Conservation (phyloP, 2,888 invertebrate species). For the Druceiella hillmani region DNA sequence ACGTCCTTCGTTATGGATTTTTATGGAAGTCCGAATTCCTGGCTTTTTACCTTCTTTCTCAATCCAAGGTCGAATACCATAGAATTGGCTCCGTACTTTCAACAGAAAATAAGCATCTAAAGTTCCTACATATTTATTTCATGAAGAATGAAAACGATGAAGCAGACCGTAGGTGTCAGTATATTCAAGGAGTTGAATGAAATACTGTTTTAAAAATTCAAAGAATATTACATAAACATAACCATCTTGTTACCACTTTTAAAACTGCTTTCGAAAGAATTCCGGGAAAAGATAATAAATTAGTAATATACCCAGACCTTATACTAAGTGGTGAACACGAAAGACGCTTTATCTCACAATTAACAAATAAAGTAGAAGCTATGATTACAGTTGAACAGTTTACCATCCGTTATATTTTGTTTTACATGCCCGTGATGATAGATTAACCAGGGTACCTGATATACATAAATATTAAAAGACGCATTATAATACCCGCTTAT, state of each 20-base stretch:
- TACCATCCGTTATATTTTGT: conserved; percentile 25
- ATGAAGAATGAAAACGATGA: conserved; percentile 26
- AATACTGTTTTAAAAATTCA: conserved; percentile 26
- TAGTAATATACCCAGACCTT: conserved; percentile 27
- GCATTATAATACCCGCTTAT: conserved; percentile 32
- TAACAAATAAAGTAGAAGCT: conserved; percentile 26
- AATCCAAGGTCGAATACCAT: conserved; percentile 28
- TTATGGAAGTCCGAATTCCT: conserved; percentile 22
- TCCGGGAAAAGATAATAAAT: conserved; percentile 24
- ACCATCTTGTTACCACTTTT: conserved; percentile 25
- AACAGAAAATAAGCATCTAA: conserved; percentile 12
- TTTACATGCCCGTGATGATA: conserved; percentile 23
- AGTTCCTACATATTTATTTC: conserved; percentile 29
- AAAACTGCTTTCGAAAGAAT: conserved; percentile 27
- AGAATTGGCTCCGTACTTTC: conserved; percentile 26
- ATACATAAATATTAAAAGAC: conserved; percentile 30
- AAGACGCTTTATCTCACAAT: conserved; percentile 25
- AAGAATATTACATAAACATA: conserved; percentile 25
- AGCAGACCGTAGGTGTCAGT: conserved; percentile 22
- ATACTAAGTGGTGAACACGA: conserved; percentile 27
- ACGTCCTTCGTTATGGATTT: conserved; percentile 17
- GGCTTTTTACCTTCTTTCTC: conserved; percentile 26
- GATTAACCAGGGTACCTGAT: too few species aligned
- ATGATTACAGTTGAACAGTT: conserved; percentile 23
- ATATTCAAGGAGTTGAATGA: conserved; percentile 24